phyloP scores from a whole-genome alignment of 2,113 vertebrate genomes.

The Turnix velox region DNA sequence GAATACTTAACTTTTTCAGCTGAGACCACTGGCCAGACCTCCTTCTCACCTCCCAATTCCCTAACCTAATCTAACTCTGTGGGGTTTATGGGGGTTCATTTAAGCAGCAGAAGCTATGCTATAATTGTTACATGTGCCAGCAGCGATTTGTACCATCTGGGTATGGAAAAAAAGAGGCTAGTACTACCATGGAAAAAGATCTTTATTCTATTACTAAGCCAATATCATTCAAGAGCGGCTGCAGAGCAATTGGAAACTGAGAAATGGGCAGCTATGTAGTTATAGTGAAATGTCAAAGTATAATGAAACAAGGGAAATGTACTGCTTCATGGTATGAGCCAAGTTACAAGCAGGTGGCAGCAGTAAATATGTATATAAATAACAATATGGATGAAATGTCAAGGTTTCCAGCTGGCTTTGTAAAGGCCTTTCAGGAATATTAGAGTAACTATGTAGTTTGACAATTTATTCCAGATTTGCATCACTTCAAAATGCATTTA shows the following conservation, averaged over 20 bases:
- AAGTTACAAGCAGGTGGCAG: constrained; percentile 73
- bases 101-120: constrained; percentile 72
- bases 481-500: constrained; percentile 2
- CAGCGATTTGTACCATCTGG: constrained; percentile 72
- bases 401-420: constrained; percentile 68
- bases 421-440: constrained; percentile 61
- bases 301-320: constrained; percentile 65
- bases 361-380: constrained; percentile 75
- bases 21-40: constrained; percentile 64
- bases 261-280: constrained; percentile 63
- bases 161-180: constrained; percentile 45
- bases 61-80: constrained; percentile 80
- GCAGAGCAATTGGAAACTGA: constrained; percentile 67
- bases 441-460: constrained; percentile 36
- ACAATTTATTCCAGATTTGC: constrained; percentile 21
- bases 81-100: constrained; percentile 72
- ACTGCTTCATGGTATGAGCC: constrained; percentile 51
- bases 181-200: constrained; percentile 47
- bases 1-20: constrained; percentile 44
- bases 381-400: constrained; percentile 72
- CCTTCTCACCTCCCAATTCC: constrained; percentile 77
- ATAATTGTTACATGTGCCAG: constrained; percentile 71
- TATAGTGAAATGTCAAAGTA: constrained; percentile 71
- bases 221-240: constrained; percentile 65
- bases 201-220: constrained; percentile 72